phyloP scores from a whole-genome alignment of 2,113 vertebrate species.

The Lophius piscatorius region DNA sequence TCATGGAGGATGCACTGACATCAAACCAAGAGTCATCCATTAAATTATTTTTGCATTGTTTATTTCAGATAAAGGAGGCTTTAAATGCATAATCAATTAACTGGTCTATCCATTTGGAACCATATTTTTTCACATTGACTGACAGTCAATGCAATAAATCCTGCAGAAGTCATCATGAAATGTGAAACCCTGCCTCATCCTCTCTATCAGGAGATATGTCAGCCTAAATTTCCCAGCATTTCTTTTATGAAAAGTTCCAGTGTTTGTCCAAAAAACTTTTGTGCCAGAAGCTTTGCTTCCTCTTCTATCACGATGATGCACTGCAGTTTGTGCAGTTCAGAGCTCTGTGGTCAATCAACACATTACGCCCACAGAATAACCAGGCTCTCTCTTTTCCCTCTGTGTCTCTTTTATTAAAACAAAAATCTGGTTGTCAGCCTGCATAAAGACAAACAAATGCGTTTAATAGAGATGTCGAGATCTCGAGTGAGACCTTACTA shows the following conservation, averaged over 20 bases:
- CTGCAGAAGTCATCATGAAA: conserved; percentile 10
- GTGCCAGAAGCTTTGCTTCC: conserved; percentile 19
- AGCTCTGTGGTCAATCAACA: conserved; percentile 36
- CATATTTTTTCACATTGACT: conserved; percentile 14
- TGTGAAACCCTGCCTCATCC: conserved; percentile 2
- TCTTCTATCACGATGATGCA: conserved; percentile 44
- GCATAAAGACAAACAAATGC: background rate
- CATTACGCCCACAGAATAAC: too few relatives aligned
- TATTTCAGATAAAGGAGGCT: conserved; percentile 50
- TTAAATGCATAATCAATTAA: conserved; percentile 37
- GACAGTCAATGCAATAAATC: conserved; percentile 41
- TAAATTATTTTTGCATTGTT: conserved; percentile 26
- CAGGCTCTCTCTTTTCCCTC: background rate
- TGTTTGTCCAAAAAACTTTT: background rate
- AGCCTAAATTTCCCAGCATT: background rate
- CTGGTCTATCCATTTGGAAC: conserved; percentile 15
- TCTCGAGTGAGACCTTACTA: background rate
- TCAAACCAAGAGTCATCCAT: conserved; percentile 31
- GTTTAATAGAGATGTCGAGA: conserved; percentile 26
- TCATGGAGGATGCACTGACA: conserved; percentile 22
- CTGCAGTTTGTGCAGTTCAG: conserved; percentile 16
- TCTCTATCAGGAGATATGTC: conserved; percentile 4
- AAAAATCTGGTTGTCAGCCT: conserved; percentile 10
- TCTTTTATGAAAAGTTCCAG: background rate
- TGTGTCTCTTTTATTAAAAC: conserved; percentile 41